phyloP scores from a whole-genome alignment of 2,888 invertebrate species.

The Biston betularia region DNA sequence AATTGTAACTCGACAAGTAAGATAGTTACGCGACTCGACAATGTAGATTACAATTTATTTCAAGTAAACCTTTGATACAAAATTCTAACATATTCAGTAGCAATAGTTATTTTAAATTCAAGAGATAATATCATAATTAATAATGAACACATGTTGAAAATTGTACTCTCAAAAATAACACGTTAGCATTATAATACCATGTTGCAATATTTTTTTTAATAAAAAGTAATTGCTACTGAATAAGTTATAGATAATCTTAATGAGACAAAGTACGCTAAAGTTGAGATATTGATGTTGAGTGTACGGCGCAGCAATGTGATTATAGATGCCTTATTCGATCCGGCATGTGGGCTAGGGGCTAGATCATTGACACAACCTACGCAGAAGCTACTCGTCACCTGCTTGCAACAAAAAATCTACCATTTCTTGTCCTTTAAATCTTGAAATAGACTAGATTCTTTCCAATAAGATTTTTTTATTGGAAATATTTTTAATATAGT shows the following conservation, averaged over 20 bases:
- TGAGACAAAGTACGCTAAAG: conserved; percentile 19
- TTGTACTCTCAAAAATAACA: conserved; percentile 23
- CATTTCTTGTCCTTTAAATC: conserved; percentile 72
- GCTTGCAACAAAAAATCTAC: conserved; percentile 65
- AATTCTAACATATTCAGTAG: conserved; percentile 8
- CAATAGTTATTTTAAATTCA: conserved; percentile 40
- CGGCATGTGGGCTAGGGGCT: conserved; percentile 84
- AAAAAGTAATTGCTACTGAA: conserved; percentile 12
- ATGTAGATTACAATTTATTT: background rate
- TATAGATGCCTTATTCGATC: conserved; percentile 82
- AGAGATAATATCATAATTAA: conserved; percentile 59
- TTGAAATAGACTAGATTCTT: conserved; percentile 41
- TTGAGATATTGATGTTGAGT: conserved; percentile 22
- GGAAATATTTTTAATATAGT: background rate
- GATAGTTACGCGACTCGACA: too few relatives aligned
- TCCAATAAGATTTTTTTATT: background rate
- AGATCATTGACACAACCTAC: conserved; percentile 86
- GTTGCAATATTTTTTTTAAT: conserved; percentile 14
- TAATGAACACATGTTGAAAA: conserved; percentile 48
- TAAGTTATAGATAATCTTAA: conserved; percentile 10
- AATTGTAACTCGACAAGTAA: background rate
- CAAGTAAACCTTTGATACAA: background rate
- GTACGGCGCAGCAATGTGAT: conserved; percentile 66
- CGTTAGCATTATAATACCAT: conserved; percentile 18
- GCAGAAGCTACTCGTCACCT: conserved; percentile 80